A percentile compares a stretch with the other conserved stretches of the same genome.
phyloP scores from a whole-genome alignment of 53 echinoderm and acorn worm genomes.

The Antedon mediterranea region DNA sequence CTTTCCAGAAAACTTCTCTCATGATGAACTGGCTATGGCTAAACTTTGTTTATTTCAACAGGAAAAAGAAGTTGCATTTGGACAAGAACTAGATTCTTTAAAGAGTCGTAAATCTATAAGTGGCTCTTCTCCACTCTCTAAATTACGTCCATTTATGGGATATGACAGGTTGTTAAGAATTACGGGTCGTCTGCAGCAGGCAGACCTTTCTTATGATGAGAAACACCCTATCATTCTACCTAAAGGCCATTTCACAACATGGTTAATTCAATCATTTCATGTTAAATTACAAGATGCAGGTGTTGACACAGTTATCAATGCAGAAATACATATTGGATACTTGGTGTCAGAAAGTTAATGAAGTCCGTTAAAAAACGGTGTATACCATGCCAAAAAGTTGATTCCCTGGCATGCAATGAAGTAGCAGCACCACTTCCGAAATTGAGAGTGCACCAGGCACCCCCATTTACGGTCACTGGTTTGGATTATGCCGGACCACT shows the following conservation, averaged over 20 bases:
- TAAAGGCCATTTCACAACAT: not conserved
- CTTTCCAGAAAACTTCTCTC: not conserved
- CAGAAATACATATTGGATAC: slow-evolving; percentile 3
- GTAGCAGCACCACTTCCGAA: slow-evolving; percentile 4
- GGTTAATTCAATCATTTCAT: slow-evolving; percentile 1
- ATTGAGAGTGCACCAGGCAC: slow-evolving; percentile 5
- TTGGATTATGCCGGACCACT: slow-evolving; percentile 14
- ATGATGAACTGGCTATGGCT: no score
- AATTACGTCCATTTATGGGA: not conserved
- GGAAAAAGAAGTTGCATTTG: not conserved
- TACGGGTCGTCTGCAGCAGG: not conserved
- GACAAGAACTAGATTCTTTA: slow-evolving; percentile 1
- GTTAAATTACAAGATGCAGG: slow-evolving; percentile 9
- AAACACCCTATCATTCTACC: slow-evolving; percentile 5
- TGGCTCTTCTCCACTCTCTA: slow-evolving; percentile 8
- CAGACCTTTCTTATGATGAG: slow-evolving; percentile 8
- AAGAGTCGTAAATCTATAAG: not conserved
- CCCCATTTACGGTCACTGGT: slow-evolving; percentile 10
- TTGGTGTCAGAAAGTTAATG: not conserved
- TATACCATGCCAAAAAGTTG: not conserved
- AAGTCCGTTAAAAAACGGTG: not conserved
- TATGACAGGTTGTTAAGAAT: not conserved
- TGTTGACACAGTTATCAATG: slow-evolving; percentile 3
- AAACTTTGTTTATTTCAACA: not conserved
- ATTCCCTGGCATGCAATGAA: slow-evolving; percentile 8